Evolutionary conservation across 2,113 vertebrate genomes (phyloP), one percentile per base, ranked within the genome.

Genomic region (Macroglossus sobrinus): DNA sequence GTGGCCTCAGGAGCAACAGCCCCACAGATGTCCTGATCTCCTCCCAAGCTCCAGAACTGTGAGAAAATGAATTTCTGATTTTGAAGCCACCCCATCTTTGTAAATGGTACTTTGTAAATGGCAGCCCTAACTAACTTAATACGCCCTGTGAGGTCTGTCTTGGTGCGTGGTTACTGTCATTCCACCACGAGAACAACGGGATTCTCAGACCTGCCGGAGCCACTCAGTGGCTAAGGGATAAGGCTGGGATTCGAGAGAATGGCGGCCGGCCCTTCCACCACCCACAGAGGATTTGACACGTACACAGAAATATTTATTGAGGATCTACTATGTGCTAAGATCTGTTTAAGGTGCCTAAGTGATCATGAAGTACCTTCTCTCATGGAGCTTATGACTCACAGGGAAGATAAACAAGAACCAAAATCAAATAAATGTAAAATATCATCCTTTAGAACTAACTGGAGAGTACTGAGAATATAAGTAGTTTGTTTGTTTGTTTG

Each of bases 151-250:
- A 87, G 14, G 8, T 61, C 38, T 9, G 43, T 22, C 86, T 33
- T 15, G 6, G 40, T 28, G 14, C 0, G 1, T 3, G 8, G 43
- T 15, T 10, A 55, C 0, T 19, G 9, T 28, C 50, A 50, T 50
- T 69, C 55, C 71, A 61, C 11, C 24, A 24, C 0, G 30, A 76
- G 40, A 81, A 86, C n/a, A 80, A 5, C 1, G 4, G 11, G 28
- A 66, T 30, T 72, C 30, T 16, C 30, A 81, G n/a, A 21, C 5
- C 4, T 43, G 12, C 28, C 9, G 0, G 4, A 61, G 53, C 6
- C 47, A 53, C 43, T 16, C 3, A 2, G 24, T 7, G 24, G 26
- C 61, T 18, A 30, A 21, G 50, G 3, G 33, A 47, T 7, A n/a
- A 63, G 72, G n/a, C 21, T 68, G 38, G 24, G 47, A 7, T 38